Evolutionary conservation across 2,797 vertebrate genomes (phyloP), one percentile per base, ranked within the genome.

Genomic region (Karalla daura): DNA sequence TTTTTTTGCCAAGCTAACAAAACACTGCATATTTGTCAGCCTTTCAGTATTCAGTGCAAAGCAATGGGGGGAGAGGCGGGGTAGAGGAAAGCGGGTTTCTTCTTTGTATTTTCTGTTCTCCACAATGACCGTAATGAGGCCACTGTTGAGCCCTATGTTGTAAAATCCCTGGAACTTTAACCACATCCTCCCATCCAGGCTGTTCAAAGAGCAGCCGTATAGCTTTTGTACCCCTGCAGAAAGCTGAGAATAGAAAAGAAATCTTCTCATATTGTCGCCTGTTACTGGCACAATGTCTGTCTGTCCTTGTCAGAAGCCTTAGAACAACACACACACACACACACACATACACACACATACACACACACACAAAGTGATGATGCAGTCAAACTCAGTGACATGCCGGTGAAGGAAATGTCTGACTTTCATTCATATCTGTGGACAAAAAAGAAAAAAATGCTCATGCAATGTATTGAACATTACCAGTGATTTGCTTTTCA

Each of bases 401-500:
- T 32, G 36, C 3, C n/a, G 4, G 8, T 43, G 18, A 71, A 46
- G 40, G 32, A 54, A 59, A 69, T 59, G 33, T 54, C 45, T 53
- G 35, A 28, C 21, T 71, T 72, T 79, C 74, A 41, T 69, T 70
- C 27, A 53, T 23, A 21, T 6, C 43, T 3, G 24, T 39, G 14
- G 14, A 41, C n/a, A n/a, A 30, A 61, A 51, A 21, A 52, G 15
- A 28, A 14, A 30, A 17, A 10, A 3, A 14, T 1, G 17, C 41
- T 44, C 12, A 9, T 30, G 5, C 1, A 2, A 30, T 18, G 10
- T 15, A 54, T 32, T 59, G 30, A 67, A 64, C 52, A n/a, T 55
- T 17, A 41, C 35, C 12, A 20, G 45, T 62, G 63, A 74, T 84
- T 79, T 69, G 61, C 30, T 67, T 49, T 55, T 79, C 47, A 69